Evolutionary conservation across 2,113 vertebrate species (phyloP).

Genomic region (Xenotilapia flavipinnis): DNA sequence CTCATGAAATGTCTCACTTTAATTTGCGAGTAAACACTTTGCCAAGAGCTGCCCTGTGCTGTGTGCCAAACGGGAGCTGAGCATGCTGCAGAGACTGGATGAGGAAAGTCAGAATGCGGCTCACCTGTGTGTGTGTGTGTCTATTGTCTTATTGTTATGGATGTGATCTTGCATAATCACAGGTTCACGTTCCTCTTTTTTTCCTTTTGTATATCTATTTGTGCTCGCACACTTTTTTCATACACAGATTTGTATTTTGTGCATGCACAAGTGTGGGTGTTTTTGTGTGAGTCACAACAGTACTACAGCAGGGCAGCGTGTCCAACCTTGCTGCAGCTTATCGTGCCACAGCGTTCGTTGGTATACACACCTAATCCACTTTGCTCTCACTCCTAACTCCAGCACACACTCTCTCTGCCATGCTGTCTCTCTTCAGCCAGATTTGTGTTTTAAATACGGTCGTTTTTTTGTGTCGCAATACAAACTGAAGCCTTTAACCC

Average conservation of each 20-base stretch:
- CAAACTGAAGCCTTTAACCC: neutral
- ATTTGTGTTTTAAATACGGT: neutral
- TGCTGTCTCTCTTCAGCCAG: neutral
- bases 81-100: neutral
- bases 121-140: neutral
- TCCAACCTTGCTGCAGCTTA: constrained; percentile 35
- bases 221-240: neutral
- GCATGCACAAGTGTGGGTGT: neutral
- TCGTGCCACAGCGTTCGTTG: constrained; percentile 26
- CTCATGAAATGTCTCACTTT: constrained; percentile 26
- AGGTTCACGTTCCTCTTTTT: neutral
- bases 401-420: neutral
- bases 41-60: neutral
- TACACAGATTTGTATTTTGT: neutral
- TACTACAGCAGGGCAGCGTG: constrained; percentile 26
- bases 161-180: constrained; percentile 16
- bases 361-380: constrained; percentile 57
- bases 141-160: neutral
- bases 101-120: neutral
- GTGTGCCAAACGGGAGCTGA: neutral
- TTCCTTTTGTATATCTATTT: neutral
- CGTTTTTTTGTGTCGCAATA: constrained; percentile 15
- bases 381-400: constrained; percentile 11
- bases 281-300: constrained; percentile 15
- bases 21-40: constrained; percentile 23